A percentile compares a stretch with the other conserved stretches of the same genome.
Evolutionary conservation across 2,888 invertebrate genomes (phyloP).

Genomic region (Drosophila fulvimacula): DNA sequence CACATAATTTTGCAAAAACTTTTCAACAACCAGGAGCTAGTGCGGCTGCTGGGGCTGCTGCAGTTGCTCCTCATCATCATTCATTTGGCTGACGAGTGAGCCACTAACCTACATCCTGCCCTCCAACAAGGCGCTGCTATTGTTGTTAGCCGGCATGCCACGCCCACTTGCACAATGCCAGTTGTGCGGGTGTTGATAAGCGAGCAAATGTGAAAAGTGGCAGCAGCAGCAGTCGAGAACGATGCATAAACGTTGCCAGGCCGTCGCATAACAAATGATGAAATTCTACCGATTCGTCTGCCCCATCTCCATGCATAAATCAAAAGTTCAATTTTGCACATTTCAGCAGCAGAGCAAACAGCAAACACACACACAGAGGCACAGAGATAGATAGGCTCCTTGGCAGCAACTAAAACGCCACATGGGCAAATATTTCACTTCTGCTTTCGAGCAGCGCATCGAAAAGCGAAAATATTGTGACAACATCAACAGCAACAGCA

Average conservation of each 20-base stretch:
- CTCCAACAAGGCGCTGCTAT: constrained; percentile 47
- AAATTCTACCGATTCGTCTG: constrained; percentile 37
- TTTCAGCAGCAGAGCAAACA: constrained; percentile 42
- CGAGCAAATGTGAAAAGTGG: constrained; percentile 71
- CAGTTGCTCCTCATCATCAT: constrained; percentile 75
- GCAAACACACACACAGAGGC: constrained; percentile 14
- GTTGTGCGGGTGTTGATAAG: constrained; percentile 62
- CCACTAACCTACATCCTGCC: constrained; percentile 77
- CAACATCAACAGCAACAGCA: constrained; percentile 60
- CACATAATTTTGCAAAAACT: constrained; percentile 33
- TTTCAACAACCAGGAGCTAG: constrained; percentile 40
- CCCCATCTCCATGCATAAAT: constrained; percentile 65
- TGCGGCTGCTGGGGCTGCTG: constrained; percentile 21
- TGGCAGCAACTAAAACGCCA: constrained; percentile 68
- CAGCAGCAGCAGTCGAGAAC: constrained; percentile 35
- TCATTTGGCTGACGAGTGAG: constrained; percentile 75
- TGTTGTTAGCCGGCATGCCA: constrained; percentile 67
- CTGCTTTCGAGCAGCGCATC: constrained; percentile 76
- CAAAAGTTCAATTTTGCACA: constrained; percentile 71
- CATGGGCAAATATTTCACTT: constrained; percentile 78
- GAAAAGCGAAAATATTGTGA: constrained; percentile 81
- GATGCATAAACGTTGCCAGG: constrained; percentile 49
- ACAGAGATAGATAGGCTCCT: constrained; percentile 40
- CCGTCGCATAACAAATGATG: constrained; percentile 62
- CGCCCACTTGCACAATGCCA: constrained; percentile 51